phyloP scores from a whole-genome alignment of 2,113 vertebrate genomes.

The Upupa epops region DNA sequence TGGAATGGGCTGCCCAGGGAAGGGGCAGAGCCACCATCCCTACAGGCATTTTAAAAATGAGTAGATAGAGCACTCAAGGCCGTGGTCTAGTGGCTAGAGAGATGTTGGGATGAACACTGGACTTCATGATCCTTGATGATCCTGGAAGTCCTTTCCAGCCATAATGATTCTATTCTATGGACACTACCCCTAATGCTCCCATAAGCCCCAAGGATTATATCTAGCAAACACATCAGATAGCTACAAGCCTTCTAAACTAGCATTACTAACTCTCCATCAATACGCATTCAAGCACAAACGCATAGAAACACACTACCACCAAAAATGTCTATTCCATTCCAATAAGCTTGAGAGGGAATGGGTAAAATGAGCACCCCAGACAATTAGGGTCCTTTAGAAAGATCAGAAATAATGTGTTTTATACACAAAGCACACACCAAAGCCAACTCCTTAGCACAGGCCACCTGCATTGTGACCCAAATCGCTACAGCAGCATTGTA shows the following conservation, averaged over 20 bases:
- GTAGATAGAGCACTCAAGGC: too few relatives aligned
- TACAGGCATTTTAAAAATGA: too few relatives aligned
- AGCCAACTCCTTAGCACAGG: not conserved
- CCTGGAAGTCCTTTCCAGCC: too few relatives aligned
- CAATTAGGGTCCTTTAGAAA: not conserved
- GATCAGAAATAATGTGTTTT: not conserved
- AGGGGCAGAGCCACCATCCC: too few relatives aligned
- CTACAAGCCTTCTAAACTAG: not conserved
- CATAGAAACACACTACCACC: not conserved
- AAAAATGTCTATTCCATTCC: not conserved
- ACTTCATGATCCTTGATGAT: too few relatives aligned
- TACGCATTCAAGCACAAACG: not conserved
- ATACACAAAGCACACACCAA: accelerated
- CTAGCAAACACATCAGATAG: not conserved
- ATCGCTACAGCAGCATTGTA: not conserved
- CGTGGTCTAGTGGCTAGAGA: too few relatives aligned
- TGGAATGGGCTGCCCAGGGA: too few relatives aligned
- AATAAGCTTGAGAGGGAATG: not conserved
- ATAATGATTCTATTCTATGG: too few relatives aligned
- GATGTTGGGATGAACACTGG: too few relatives aligned
- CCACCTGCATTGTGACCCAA: not conserved
- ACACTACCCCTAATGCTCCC: not conserved
- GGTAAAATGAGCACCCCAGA: not conserved
- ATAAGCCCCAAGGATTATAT: not conserved
- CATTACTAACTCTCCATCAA: not conserved